phyloP scores from a whole-genome alignment of 1,140 invertebrate genomes.

The Nasonia giraulti region DNA sequence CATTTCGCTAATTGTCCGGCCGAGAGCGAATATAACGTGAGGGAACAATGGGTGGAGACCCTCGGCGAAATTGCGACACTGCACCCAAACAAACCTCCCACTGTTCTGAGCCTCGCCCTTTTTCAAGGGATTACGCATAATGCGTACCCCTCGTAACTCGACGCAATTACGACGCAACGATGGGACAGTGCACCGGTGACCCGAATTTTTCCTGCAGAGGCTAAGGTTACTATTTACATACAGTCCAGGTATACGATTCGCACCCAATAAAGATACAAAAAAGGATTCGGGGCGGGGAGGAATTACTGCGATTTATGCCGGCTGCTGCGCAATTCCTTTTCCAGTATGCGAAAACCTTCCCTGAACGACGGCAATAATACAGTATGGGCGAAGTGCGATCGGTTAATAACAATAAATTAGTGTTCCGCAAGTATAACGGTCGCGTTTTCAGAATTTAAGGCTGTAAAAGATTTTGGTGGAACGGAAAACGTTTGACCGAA shows the following conservation, averaged over 20 bases:
- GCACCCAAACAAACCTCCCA: not conserved
- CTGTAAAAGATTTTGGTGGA: not conserved
- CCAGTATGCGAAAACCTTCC: not conserved
- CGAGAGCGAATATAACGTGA: conserved; percentile 10
- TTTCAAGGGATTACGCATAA: conserved; percentile 1
- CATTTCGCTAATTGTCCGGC: conserved; percentile 37
- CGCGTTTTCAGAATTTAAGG: not conserved
- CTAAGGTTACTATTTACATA: too few species aligned
- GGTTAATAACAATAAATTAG: conserved; percentile 48
- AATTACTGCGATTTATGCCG: conserved; percentile 42
- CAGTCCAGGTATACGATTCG: conserved; percentile 1
- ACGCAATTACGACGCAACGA: not conserved
- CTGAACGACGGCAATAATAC: not conserved
- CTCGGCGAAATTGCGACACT: conserved; percentile 16
- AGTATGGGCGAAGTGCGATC: not conserved
- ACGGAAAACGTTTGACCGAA: not conserved
- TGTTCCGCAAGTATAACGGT: not conserved
- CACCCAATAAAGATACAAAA: conserved; percentile 40
- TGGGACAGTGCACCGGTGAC: not conserved
- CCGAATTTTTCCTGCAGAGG: not conserved
- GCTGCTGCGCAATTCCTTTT: conserved; percentile 20
- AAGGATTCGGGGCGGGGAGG: conserved; percentile 38
- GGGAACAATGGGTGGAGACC: not conserved
- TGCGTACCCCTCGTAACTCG: not conserved
- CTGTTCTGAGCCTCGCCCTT: conserved; percentile 14